Percentiles rank a stretch among this genome's conserved stretches.
phyloP scores from a whole-genome alignment of 2,888 invertebrate genomes.

The Agrochola circellaris region DNA sequence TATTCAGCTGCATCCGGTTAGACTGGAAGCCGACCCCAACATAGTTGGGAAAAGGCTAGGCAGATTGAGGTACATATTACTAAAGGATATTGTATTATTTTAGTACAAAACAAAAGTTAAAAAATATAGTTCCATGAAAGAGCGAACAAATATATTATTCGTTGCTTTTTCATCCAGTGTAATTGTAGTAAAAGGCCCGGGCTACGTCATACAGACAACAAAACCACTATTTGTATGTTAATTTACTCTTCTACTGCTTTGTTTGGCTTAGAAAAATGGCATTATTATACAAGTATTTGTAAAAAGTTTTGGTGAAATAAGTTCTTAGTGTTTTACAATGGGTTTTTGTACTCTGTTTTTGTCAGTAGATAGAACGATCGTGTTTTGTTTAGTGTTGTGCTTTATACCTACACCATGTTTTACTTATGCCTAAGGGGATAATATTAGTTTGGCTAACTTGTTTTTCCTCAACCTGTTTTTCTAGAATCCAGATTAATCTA shows the following conservation, averaged over 20 bases:
- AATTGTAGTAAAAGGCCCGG: constrained; percentile 80
- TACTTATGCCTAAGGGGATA: neutral
- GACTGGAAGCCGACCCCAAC: no score
- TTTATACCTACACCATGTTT: neutral
- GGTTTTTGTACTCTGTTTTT: constrained; percentile 21
- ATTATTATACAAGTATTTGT: constrained; percentile 66
- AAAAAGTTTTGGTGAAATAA: constrained; percentile 58
- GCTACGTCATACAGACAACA: constrained; percentile 71
- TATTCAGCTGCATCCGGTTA: no score
- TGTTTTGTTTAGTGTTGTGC: constrained; percentile 28
- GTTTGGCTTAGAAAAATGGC: constrained; percentile 69
- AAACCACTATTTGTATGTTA: constrained; percentile 81
- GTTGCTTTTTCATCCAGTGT: constrained; percentile 68
- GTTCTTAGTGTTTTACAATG: constrained; percentile 44
- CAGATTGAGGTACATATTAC: no score
- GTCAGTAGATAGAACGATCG: neutral
- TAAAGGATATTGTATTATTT: constrained; percentile 1
- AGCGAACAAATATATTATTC: constrained; percentile 53
- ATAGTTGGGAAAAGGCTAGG: no score
- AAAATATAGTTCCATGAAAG: constrained; percentile 32
- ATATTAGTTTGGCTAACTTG: neutral
- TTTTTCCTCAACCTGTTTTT: neutral
- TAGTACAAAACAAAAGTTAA: constrained; percentile 7
- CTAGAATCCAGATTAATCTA: neutral
- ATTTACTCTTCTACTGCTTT: constrained; percentile 72